A percentile compares a stretch with the other conserved stretches of the same genome.
Evolutionary conservation across 2,113 vertebrate genomes (phyloP).

Genomic region (Xiphophorus maculatus): DNA sequence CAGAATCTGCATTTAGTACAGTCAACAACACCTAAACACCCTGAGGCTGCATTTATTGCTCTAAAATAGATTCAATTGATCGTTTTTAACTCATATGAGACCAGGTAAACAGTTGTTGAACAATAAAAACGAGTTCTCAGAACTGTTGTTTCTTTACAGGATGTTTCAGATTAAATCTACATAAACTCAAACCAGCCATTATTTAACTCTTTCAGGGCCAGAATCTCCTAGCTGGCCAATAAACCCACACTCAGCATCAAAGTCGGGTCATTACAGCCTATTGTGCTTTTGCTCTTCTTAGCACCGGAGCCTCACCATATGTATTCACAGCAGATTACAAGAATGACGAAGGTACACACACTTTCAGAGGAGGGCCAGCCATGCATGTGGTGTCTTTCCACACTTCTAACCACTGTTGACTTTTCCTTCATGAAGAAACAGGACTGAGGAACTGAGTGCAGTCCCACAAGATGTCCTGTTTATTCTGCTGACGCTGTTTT

Average conservation of each 20-base stretch:
- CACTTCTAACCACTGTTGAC: constrained; percentile 49
- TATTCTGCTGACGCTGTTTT: not conserved
- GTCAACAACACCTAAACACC: too few relatives aligned
- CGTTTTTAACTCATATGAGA: not conserved
- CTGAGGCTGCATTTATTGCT: too few relatives aligned
- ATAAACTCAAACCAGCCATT: not conserved
- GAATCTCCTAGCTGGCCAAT: constrained; percentile 14
- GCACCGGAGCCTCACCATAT: not conserved
- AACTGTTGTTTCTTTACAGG: not conserved
- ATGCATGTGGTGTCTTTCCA: constrained; percentile 23
- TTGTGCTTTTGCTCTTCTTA: constrained; percentile 31
- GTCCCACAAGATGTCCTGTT: not conserved
- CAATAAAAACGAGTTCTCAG: too few relatives aligned
- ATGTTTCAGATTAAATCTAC: not conserved
- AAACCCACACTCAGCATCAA: not conserved
- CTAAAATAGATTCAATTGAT: too few relatives aligned
- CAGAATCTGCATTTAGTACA: not conserved
- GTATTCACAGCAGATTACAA: constrained; percentile 33
- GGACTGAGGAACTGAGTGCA: constrained; percentile 39
- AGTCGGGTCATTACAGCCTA: constrained; percentile 38
- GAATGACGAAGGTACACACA: constrained; percentile 11
- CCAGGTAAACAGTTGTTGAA: not conserved
- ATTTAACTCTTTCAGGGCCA: constrained; percentile 32
- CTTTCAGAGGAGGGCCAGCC: not conserved
- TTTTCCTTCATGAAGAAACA: constrained; percentile 33